Base-by-base conservation (phyloP, 2,797 vertebrate genomes). In the Chrysocyon brachyurus region DNA sequence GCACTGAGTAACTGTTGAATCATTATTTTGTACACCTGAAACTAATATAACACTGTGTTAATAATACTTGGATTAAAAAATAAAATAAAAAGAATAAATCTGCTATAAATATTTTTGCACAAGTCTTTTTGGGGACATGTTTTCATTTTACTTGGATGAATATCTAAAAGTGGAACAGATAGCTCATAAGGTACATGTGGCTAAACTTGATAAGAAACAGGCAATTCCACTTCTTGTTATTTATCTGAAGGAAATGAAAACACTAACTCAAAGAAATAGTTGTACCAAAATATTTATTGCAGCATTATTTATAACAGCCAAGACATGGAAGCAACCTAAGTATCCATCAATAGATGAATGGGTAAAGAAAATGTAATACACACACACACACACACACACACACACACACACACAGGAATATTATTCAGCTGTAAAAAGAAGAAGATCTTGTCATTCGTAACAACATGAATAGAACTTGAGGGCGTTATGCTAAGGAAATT, bases 131-230 rank as follows among this genome's bases (percentile, higher is more conserved):
- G 22, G 68, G n/a, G 64, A 72, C 54, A 36, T 52, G 56, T 36
- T 75, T 91, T 77, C 26, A 61, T 61, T 78, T 77, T 59, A 61
- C 61, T 54, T 92, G 26, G 15, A 6, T 77, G 52, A 68, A 68
- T 68, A 84, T 61, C 24, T 92, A 88, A 63, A 83, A 83, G 63
- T 77, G 31, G 59, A 83, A 70, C 75, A 84, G 52, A 83, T 88
- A 52, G 17, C 19, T 87, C 21, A 59, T 24, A 84, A 24, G n/a
- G 9, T 94, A 88, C 19, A 46, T 6, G 19, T 54, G 36, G 56
- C n/a, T 88, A 82, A n/a, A 63, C 40, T 54, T 70, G 52, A 68
- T 59, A 61, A 70, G n/a, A 92, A 77, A 70, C 10, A 49, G 46
- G 28, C 28, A 68, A 21, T 61, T 72, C 56, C 56, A 12, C 40